A percentile compares a stretch with the other conserved stretches of the same genome.
Evolutionary conservation across 2,888 invertebrate genomes (phyloP).

Genomic region (Drosophila gaucha): DNA sequence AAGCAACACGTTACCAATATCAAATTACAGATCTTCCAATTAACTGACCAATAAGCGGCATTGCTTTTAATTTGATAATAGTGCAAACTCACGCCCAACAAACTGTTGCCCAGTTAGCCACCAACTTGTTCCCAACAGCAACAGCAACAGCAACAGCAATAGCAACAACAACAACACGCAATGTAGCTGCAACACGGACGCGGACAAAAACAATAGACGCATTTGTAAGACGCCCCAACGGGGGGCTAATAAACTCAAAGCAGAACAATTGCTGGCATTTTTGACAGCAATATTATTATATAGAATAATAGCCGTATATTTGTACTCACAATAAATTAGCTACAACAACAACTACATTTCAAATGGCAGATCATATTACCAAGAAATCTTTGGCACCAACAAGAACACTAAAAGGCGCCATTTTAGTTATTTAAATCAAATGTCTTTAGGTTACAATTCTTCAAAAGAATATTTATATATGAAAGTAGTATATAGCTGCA

Average conservation of each 20-base stretch:
- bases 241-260: constrained; percentile 77
- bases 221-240: constrained; percentile 68
- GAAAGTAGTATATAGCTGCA: too few species aligned
- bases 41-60: constrained; percentile 77
- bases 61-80: constrained; percentile 73
- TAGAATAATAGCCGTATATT: constrained; percentile 25
- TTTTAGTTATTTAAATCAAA: not conserved
- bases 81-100: constrained; percentile 70
- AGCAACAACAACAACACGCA: constrained; percentile 37
- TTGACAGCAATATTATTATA: constrained; percentile 49
- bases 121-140: constrained; percentile 57
- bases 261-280: constrained; percentile 64
- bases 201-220: constrained; percentile 65
- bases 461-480: too few species aligned
- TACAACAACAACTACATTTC: constrained; percentile 5
- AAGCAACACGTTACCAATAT: constrained; percentile 75
- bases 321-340: constrained; percentile 22
- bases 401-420: not conserved
- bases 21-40: constrained; percentile 78
- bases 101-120: constrained; percentile 34
- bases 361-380: constrained; percentile 37
- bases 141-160: constrained; percentile 44
- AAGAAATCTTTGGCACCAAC: constrained; percentile 27
- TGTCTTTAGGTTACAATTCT: too few species aligned
- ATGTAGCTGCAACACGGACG: constrained; percentile 47